phyloP scores from a whole-genome alignment of 2,888 invertebrate genomes.

The Anagyrus pseudococci region DNA sequence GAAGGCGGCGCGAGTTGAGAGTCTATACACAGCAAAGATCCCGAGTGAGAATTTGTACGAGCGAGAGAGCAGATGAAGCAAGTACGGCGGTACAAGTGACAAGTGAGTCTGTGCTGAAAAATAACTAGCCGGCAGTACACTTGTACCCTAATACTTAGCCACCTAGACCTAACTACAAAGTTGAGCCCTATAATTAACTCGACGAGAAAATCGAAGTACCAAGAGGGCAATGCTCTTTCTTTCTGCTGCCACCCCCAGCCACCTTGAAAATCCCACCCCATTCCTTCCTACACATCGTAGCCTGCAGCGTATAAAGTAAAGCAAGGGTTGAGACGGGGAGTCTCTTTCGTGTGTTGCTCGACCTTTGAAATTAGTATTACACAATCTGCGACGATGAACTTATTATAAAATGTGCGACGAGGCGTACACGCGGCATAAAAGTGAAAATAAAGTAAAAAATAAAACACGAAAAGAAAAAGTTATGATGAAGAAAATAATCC shows the following conservation, averaged over 20 bases:
- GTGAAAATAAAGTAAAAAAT: too few relatives aligned
- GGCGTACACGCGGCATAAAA: conserved; percentile 29
- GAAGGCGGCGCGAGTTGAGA: too few relatives aligned
- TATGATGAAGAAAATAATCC: conserved; percentile 56
- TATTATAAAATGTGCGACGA: too few relatives aligned
- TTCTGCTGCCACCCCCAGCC: too few relatives aligned
- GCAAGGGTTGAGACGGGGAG: conserved; percentile 32
- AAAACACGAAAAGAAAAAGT: conserved; percentile 34
- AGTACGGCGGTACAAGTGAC: background rate
- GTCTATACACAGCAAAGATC: background rate
- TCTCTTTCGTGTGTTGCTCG: conserved; percentile 44
- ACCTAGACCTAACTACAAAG: too few relatives aligned
- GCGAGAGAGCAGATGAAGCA: too few relatives aligned
- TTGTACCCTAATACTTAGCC: conserved; percentile 47
- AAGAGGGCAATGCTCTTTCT: conserved; percentile 58
- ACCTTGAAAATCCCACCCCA: too few relatives aligned
- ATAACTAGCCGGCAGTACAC: conserved; percentile 29
- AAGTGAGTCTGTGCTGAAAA: conserved; percentile 20
- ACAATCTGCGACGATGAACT: background rate
- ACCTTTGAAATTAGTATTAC: conserved; percentile 58
- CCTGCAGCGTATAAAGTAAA: too few relatives aligned
- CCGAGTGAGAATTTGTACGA: background rate
- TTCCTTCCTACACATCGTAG: too few relatives aligned
- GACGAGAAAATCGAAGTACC: conserved; percentile 46
- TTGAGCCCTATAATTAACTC: conserved; percentile 58